A percentile compares a stretch with the other conserved stretches of the same genome.
These are phyloP conservation scores for Potamilus streckersoni DNA, from an alignment of 1,140 invertebrate genomes.

Conservation along the genomic window DNA sequence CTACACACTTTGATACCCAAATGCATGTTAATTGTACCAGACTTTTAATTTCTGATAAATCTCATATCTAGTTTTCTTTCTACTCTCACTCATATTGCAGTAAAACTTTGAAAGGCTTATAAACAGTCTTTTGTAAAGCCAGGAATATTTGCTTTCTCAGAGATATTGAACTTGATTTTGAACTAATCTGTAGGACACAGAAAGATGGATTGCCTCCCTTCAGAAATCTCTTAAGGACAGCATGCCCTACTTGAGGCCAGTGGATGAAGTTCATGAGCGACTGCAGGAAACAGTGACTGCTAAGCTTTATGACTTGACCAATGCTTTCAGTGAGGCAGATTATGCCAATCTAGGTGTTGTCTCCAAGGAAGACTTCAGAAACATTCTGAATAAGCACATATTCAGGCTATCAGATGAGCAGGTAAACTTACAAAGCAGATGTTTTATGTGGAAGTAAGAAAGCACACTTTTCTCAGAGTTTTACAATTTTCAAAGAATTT, in stretches of 20 bases:
- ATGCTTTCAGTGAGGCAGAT: slow-evolving; percentile 54
- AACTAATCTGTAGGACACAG: slow-evolving; percentile 38
- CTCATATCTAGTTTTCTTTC: too few relatives aligned
- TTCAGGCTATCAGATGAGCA: slow-evolving; percentile 62
- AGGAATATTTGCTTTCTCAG: too few relatives aligned
- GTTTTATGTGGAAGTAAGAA: too few relatives aligned
- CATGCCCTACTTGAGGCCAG: slow-evolving; percentile 30
- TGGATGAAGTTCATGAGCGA: slow-evolving; percentile 51
- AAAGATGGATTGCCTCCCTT: slow-evolving; percentile 42
- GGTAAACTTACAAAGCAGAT: slow-evolving; percentile 32
- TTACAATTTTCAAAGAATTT: too few relatives aligned
- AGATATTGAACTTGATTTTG: too few relatives aligned
- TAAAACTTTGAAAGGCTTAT: too few relatives aligned
- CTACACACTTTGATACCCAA: too few relatives aligned
- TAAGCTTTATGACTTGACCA: slow-evolving; percentile 48
- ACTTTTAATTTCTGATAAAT: too few relatives aligned
- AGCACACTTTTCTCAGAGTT: too few relatives aligned
- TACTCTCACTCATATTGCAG: too few relatives aligned
- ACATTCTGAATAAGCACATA: slow-evolving; percentile 48
- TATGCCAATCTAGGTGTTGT: slow-evolving; percentile 63
- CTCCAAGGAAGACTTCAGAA: slow-evolving; percentile 56
- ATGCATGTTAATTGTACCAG: too few relatives aligned
- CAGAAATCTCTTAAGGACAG: slow-evolving; percentile 38
- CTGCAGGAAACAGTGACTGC: slow-evolving; percentile 53
- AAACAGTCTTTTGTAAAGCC: too few relatives aligned